These are phyloP conservation scores for Cephalopterus ornatus DNA, from an alignment of 2,113 vertebrate species.

Conservation along the genomic window DNA sequence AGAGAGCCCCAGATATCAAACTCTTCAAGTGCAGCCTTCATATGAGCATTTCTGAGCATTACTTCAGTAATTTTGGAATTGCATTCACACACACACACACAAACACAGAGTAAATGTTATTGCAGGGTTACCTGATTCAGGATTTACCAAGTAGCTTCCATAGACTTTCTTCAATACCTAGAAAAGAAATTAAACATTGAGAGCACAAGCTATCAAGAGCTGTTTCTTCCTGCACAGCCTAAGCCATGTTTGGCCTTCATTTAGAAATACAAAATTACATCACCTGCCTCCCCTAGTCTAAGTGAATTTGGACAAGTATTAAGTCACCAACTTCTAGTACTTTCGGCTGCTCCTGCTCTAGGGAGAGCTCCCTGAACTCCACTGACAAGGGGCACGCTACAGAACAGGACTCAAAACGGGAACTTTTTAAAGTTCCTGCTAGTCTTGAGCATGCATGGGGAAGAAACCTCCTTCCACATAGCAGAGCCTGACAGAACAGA, in stretches of 20 bases:
- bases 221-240: background rate
- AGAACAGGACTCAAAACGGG: background rate
- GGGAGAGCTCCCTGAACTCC: background rate
- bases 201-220: background rate
- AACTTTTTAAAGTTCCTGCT: background rate
- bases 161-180: constrained; percentile 93
- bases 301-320: background rate
- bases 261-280: background rate
- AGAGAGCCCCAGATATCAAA: background rate
- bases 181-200: constrained; percentile 31
- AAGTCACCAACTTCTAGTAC: background rate
- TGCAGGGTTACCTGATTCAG: constrained; percentile 83
- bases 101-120: background rate
- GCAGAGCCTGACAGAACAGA: background rate
- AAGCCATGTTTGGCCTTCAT: background rate
- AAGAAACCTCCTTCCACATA: background rate
- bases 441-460: background rate
- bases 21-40: background rate
- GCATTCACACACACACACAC: background rate
- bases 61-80: background rate
- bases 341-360: background rate
- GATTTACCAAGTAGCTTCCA: constrained; percentile 84
- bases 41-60: background rate
- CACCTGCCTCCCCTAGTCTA: background rate
- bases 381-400: background rate